Conservation (phyloP, 2,113 vertebrate species). For the Petromus typicus region DNA sequence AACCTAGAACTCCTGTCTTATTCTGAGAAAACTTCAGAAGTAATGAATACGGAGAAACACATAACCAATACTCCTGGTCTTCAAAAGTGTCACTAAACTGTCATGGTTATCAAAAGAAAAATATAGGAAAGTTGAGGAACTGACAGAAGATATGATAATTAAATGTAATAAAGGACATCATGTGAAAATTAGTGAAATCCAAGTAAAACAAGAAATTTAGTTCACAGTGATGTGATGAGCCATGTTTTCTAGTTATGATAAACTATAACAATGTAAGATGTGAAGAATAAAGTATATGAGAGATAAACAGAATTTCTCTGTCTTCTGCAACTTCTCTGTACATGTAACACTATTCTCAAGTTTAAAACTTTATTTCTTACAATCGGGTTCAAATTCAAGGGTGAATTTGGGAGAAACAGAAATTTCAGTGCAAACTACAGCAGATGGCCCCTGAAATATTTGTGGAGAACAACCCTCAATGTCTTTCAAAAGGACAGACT, state of each 20-base stretch:
- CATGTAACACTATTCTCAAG: background rate
- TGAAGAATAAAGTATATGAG: background rate
- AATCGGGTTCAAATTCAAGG: background rate
- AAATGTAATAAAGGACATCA: background rate
- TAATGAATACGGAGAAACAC: background rate
- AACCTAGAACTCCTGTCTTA: background rate
- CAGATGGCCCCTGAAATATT: background rate
- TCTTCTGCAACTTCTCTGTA: background rate
- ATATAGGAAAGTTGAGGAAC: background rate
- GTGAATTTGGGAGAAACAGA: background rate
- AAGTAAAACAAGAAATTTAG: background rate
- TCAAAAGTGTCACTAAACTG: too few species aligned
- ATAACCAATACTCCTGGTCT: background rate
- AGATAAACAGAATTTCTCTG: background rate
- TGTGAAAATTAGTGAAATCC: background rate
- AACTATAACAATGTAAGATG: background rate
- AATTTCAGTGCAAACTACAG: background rate
- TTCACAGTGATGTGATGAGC: background rate
- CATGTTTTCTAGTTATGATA: background rate
- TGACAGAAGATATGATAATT: background rate
- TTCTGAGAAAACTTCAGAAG: background rate
- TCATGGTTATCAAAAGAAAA: background rate
- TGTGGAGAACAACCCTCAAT: background rate
- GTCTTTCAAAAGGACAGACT: background rate
- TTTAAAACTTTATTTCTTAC: background rate